Percentiles rank a stretch among this genome's conserved stretches.
Evolutionary conservation across 2,113 vertebrate species (phyloP).

Genomic region (Amazona vittata): DNA sequence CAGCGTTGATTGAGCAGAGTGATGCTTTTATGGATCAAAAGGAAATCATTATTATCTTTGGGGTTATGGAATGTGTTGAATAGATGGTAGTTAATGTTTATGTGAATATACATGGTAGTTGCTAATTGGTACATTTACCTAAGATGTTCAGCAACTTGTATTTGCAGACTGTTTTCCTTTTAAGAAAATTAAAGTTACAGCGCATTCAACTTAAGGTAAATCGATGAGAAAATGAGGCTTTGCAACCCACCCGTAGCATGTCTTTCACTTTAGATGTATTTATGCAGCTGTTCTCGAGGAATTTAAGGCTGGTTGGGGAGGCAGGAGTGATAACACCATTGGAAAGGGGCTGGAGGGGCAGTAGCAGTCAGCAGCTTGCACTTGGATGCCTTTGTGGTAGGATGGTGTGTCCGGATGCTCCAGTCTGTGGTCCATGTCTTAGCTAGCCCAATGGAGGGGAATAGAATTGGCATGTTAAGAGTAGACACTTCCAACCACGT

Average conservation of each 20-base stretch:
- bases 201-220: rapidly evolving
- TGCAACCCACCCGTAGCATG: background rate
- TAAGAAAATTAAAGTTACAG: slow-evolving; percentile 18
- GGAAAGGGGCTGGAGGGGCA: background rate
- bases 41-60: slow-evolving; percentile 64
- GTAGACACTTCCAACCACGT: background rate
- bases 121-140: slow-evolving; percentile 64
- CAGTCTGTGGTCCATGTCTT: background rate
- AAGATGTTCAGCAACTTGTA: slow-evolving; percentile 19
- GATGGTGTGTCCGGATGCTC: background rate
- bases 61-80: slow-evolving; percentile 55
- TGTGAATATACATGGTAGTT: slow-evolving; percentile 36
- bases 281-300: background rate
- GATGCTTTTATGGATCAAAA: slow-evolving; percentile 63
- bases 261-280: background rate
- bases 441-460: background rate
- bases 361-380: background rate
- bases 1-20: slow-evolving; percentile 37
- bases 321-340: rapidly evolving
- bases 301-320: background rate
- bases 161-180: slow-evolving; percentile 10
- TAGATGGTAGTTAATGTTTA: slow-evolving; percentile 51
- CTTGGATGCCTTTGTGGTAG: background rate
- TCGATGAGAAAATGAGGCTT: background rate
- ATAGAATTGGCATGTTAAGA: background rate